Evolutionary conservation across 1,140 invertebrate genomes (phyloP), one percentile per base, ranked within the genome.

Genomic region (Sesamia nonagrioides): DNA sequence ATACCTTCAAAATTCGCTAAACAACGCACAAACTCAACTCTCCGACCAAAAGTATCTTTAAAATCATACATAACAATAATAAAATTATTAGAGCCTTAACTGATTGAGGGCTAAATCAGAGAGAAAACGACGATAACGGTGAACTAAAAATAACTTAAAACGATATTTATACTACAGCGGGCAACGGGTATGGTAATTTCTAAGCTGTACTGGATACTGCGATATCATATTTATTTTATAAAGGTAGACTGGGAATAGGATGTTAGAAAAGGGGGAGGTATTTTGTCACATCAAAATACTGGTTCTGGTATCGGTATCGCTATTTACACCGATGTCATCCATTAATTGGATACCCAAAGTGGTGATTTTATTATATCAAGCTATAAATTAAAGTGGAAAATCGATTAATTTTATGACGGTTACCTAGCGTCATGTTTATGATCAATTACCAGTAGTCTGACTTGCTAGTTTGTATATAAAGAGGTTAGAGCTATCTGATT

Each of bases 101-200:
- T 17, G 15, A 35, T 35, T 60, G 45, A 66, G 52, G 72, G 40
- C 45, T 18, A 60, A 75, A 63, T 75, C 56, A 33, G 73, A 45
- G 33, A 21, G 73, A 75, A 75, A 48, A 75, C 27, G n/a, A 48
- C 27, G 58, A 61, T 45, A 63, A 75, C 73, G 58, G 58, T 75
- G 48, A 33, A 75, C 73, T 75, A 75, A 48, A 75, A 63, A 75
- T 75, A 75, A 33, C 73, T 63, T 45, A n/a, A 37, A 61, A 61
- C 72, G 50, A 50, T 73, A 58, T 37, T 56, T 58, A 73, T 60
- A 60, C 54, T 21, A 3, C 8, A 50, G 8, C 73, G 56, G 45
- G n/a, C n/a, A 15, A 52, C 71, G 37, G 35, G 73, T 75, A 75
- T 75, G 73, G 58, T 61, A 63, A 75, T 75, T 48, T 50, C 56